Evolutionary conservation across 2,888 invertebrate species (phyloP), one percentile per base, ranked within the genome.

Genomic region (Morpho helenor): DNA sequence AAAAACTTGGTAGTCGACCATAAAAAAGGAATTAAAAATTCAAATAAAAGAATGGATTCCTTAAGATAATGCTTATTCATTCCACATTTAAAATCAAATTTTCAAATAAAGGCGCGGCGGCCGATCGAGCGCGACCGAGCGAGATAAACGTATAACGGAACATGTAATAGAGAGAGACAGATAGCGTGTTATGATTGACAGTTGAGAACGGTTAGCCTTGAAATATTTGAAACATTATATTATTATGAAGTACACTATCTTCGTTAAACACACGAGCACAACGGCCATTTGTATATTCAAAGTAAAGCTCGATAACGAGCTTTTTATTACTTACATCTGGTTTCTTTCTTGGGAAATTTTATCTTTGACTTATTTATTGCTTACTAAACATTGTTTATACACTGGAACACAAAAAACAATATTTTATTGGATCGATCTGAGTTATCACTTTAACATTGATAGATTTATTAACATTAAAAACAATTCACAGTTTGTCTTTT

Each of bases 151-250:
- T 73, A 81, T 67, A 69, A 67, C 62, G 67, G 70, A 72, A 74
- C 74, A 72, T 72, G 76, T 78, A 75, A 73, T 72, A 70, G 83
- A 88, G 71, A 76, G 82, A 83, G 89, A 87, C 74, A 73, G 82
- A 81, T 82, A 86, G 82, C 84, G 86, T 88, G 88, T 88, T 88
- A 90, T 90, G 90, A 90, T 90, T 90, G 90, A 90, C 90, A 90
- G 90, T 87, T 90, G 85, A 89, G 89, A 89, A 88, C 89, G 89
- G 88, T 88, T 88, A 87, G 86, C 90, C 90, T 90, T 90, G 90
- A 89, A 90, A 90, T 90, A 90, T 89, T 90, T 89, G 89, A 89
- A 90, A 89, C 90, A 89, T 90, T 89, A 89, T 89, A 90, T 87
- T 88, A 87, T 86, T 89, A 88, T 87, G 87, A 88, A 90, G 89